phyloP scores from a whole-genome alignment of 1,140 invertebrate genomes.

The Laupala kohalensis region DNA sequence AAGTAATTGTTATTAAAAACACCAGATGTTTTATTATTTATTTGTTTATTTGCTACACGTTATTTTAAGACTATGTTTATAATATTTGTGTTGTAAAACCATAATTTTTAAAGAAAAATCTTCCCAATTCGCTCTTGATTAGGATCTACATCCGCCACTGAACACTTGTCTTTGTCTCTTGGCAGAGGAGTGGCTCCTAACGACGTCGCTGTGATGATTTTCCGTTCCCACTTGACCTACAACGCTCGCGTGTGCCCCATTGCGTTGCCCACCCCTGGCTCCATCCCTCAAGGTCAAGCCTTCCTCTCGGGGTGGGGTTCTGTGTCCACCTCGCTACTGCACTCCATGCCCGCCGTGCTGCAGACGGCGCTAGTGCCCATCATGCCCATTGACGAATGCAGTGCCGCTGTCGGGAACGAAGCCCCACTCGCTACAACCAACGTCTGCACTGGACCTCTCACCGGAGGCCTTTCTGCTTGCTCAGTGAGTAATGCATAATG shows the following conservation, averaged over 20 bases:
- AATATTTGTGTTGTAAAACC: too few relatives aligned
- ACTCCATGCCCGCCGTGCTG: slow-evolving; percentile 19
- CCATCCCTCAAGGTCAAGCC: slow-evolving; percentile 25
- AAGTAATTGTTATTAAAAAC: too few relatives aligned
- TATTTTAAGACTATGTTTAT: too few relatives aligned
- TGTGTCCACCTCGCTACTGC: slow-evolving; percentile 16
- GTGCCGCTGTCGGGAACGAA: slow-evolving; percentile 17
- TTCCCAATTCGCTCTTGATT: too few relatives aligned
- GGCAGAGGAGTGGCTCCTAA: slow-evolving; percentile 37
- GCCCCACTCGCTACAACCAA: slow-evolving; percentile 29
- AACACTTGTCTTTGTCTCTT: too few relatives aligned
- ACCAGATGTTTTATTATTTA: too few relatives aligned
- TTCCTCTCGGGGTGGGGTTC: slow-evolving; percentile 37
- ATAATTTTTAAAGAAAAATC: too few relatives aligned
- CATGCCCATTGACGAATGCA: slow-evolving; percentile 21
- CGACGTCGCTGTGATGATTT: slow-evolving; percentile 48
- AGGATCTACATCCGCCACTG: too few relatives aligned
- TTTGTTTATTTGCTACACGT: too few relatives aligned
- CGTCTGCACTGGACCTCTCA: slow-evolving; percentile 45
- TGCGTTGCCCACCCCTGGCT: slow-evolving; percentile 29
- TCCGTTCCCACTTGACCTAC: slow-evolving; percentile 37
- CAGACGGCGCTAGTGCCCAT: slow-evolving; percentile 24
- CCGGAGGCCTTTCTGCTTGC: slow-evolving; percentile 42
- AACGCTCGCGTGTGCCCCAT: slow-evolving; percentile 36
- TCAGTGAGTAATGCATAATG: slow-evolving; percentile 26